Percentiles rank a stretch among this genome's conserved stretches.
These are phyloP conservation scores for Cephalopholis sonnerati DNA, from an alignment of 2,113 vertebrate genomes.

Conservation along the genomic window DNA sequence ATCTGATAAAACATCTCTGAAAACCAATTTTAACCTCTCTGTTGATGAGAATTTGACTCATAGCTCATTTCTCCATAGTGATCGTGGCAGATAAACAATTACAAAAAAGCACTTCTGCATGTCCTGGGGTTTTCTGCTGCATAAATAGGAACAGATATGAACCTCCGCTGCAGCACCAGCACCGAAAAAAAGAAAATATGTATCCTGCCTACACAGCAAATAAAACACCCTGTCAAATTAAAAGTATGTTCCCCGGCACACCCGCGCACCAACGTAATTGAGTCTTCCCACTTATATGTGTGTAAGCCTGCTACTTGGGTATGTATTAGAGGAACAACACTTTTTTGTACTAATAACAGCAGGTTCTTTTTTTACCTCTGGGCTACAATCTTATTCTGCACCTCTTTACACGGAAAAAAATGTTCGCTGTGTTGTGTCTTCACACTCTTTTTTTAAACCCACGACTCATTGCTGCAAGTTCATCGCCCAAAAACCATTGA, in stretches of 20 bases:
- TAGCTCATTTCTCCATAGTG: conserved; percentile 40
- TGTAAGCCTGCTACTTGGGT: not conserved
- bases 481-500: not conserved
- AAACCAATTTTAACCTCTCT: conserved; percentile 45
- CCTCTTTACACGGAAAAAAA: not conserved
- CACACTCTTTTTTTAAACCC: not conserved
- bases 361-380: not conserved
- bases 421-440: not conserved
- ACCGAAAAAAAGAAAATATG: not conserved
- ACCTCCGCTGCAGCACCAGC: not conserved
- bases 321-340: not conserved
- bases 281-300: conserved; percentile 13
- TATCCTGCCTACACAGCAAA: conserved; percentile 41
- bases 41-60: conserved; percentile 65
- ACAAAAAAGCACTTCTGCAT: conserved; percentile 7
- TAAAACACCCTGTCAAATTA: conserved; percentile 47
- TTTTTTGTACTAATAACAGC: not conserved
- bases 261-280: conserved; percentile 36
- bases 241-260: conserved; percentile 32
- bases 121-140: conserved; percentile 34
- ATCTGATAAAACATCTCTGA: conserved; percentile 48
- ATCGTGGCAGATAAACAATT: conserved; percentile 61
- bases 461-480: not conserved
- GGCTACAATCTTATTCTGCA: not conserved
- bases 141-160: conserved; percentile 3